Evolutionary conservation across 1,140 invertebrate species (phyloP), one percentile per base, ranked within the genome.

Genomic region (Drepana arcuata): DNA sequence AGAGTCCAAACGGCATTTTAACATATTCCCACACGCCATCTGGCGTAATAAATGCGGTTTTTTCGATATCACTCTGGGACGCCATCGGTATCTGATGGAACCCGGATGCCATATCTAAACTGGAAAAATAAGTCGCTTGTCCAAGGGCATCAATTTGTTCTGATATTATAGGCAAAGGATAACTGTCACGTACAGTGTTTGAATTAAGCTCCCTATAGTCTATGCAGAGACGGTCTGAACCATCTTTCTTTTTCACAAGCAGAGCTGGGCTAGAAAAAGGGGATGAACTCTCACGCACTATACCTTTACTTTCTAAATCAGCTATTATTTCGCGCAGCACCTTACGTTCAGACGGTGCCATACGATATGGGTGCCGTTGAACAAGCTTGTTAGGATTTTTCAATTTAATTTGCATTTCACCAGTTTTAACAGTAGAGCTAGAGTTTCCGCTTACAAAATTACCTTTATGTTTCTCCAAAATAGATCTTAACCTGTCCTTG

Each of bases 111-210:
- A 85, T 33, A 52, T 87, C 84, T 1, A 86, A 32, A 1, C 45
- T 50, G 9, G 45, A 54, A 21, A 71, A 71, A 31, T 54, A 46
- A 6, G 14, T 36, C 0, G 51, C 31, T 10, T 62, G 61, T 1
- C 49, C 57, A 10, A 87, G 31, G 3, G 27, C 30, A 41, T 82
- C 64, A 3, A 88, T 47, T 11, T 60, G 55, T 10, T 85, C 75
- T 14, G 81, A 71, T 3, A 69, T 56, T 11, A 41, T 24, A 5
- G 61, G 61, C 4, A 65, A 16, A 14, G 57, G 60, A 18, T 48
- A 48, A 29, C 26, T 38, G 21, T 43, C 41, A 7, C 29, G 21
- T 6, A 36, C 24, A 7, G 41, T 43, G 23, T 43, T 43, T 5
- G 29, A 30, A 10, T 44, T 44, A 2, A 44, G 30, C 34, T 47